Evolutionary conservation across 2,888 invertebrate genomes (phyloP), one percentile per base, ranked within the genome.

Genomic region (Micropterix aruncella): DNA sequence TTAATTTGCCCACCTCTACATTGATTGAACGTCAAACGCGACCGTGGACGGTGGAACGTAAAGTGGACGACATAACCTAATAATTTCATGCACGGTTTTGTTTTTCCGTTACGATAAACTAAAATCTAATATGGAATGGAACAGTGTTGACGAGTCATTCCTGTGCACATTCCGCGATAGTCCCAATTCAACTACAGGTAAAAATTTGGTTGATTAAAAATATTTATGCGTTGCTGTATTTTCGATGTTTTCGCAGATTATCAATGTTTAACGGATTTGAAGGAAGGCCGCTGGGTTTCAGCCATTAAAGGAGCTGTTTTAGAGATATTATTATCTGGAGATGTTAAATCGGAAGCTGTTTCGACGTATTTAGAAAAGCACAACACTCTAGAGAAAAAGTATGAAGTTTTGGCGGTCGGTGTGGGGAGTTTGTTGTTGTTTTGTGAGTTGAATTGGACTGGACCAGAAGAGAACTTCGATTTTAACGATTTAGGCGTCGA

Each of bases 381-480:
- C 45, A 49, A 52, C 17, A 54, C 59, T 49, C 46, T 47, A 5
- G 51, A 45, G 16, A 50, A 52, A 16, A 49, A 58, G 44, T 58
- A 66, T 36, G 62, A 70, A 46, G 60, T 79, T 50, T 58, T 80
- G 12, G 57, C 66, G 42, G 60, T 77, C 43, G 84, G 79, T 2
- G 69, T 86, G 15, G 73, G 80, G 36, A 72, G 80, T 51, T 63
- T 88, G 18, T 66, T 83, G 42, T 70, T 74, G 18, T 93, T 91
- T 63, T 74, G 87, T 44, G 84, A 89, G 59, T 72, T 72, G 43
- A 93, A 93, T 63, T 92, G 88, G 76, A 81, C 82, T 42, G 85
- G 91, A 1, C 86, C 88, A 2, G 62, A 70, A 38, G 57, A 72
- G 18, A 59, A 65, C 27, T 56, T 68, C 1, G 55, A 61, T 39